These are phyloP conservation scores for Bagarius yarrelli DNA, from an alignment of 2,113 vertebrate genomes.

Conservation along the genomic window DNA sequence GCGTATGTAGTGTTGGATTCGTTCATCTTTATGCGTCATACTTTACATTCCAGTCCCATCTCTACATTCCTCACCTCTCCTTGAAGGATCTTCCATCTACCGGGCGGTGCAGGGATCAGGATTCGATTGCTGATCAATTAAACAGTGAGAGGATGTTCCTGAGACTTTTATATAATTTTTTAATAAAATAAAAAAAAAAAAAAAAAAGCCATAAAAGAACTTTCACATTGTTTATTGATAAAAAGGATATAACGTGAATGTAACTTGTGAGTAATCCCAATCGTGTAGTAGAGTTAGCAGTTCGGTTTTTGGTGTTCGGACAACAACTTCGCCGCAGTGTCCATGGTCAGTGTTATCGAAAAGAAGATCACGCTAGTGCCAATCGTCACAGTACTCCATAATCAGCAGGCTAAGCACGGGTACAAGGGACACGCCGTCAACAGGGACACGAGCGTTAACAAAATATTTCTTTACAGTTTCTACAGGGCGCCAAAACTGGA, in stretches of 20 bases:
- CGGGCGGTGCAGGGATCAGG: constrained; percentile 54
- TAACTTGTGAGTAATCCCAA: constrained; percentile 57
- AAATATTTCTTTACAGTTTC: background rate
- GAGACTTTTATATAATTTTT: background rate
- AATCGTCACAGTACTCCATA: constrained; percentile 26
- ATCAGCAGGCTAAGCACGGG: background rate
- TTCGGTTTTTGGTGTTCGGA: constrained; percentile 25
- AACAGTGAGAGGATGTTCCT: too few relatives aligned
- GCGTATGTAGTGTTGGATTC: background rate
- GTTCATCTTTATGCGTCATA: background rate
- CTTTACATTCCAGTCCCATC: background rate
- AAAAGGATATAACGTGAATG: constrained; percentile 73
- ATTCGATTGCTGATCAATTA: constrained; percentile 54
- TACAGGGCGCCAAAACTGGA: background rate
- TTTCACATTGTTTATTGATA: constrained; percentile 78
- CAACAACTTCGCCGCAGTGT: background rate
- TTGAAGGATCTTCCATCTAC: background rate
- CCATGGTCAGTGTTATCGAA: constrained; percentile 15
- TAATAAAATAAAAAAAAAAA: background rate
- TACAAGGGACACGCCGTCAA: background rate
- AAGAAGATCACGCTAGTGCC: background rate
- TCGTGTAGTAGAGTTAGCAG: constrained; percentile 52
- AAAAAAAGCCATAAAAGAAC: background rate
- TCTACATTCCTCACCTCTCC: background rate
- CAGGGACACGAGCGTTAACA: background rate